These are phyloP conservation scores for Halichoeres trimaculatus DNA, from an alignment of 2,113 vertebrate genomes.

Conservation along the genomic window DNA sequence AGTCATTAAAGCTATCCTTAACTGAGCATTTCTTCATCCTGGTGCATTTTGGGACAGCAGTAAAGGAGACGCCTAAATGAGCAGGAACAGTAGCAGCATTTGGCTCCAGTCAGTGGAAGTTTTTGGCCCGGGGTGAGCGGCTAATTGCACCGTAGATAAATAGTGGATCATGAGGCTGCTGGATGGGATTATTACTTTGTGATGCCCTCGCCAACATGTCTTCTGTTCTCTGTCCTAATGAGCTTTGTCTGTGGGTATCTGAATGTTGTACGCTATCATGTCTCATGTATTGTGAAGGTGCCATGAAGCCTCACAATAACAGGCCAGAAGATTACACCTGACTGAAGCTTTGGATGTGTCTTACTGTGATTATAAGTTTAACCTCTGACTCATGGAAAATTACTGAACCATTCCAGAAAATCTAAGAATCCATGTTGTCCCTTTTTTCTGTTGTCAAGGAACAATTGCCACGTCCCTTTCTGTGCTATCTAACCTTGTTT, in stretches of 20 bases:
- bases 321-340: conserved; percentile 11
- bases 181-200: conserved; percentile 20
- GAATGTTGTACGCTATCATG: conserved; percentile 26
- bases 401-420: conserved; percentile 6
- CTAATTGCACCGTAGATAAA: conserved; percentile 48
- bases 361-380: conserved; percentile 35
- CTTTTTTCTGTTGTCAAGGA: conserved; percentile 32
- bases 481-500: conserved; percentile 5
- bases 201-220: conserved; percentile 10
- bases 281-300: conserved; percentile 6
- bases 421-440: not conserved
- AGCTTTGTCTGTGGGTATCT: conserved; percentile 10
- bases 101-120: conserved; percentile 16
- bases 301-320: conserved; percentile 7
- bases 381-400: conserved; percentile 31
- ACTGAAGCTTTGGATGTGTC: conserved; percentile 5
- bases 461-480: conserved; percentile 18
- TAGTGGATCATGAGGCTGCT: conserved; percentile 33
- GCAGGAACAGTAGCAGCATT: conserved; percentile 35
- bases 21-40: conserved; percentile 39
- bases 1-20: conserved; percentile 51
- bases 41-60: conserved; percentile 38
- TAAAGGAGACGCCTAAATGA: conserved; percentile 41
- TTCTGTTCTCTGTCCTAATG: conserved; percentile 6
- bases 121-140: conserved; percentile 28